A percentile compares a stretch with the other conserved stretches of the same genome.
Evolutionary conservation across 2,113 vertebrate species (phyloP).

Genomic region (Pseudorasbora parva): DNA sequence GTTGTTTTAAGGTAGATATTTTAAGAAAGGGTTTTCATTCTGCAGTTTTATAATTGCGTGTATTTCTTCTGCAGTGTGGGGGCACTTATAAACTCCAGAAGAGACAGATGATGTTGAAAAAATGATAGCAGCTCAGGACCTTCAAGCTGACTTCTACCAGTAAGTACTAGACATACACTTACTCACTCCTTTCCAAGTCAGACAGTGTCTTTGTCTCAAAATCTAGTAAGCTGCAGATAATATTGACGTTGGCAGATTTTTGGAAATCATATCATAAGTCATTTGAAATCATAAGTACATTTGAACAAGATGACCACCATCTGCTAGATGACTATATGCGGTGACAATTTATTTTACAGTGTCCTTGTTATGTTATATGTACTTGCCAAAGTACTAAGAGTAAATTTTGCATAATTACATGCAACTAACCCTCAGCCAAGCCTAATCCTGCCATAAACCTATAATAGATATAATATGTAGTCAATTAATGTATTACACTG

Average conservation of each 20-base stretch:
- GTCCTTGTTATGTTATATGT: no score
- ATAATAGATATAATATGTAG: no score
- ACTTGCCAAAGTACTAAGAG: no score
- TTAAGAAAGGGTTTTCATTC: not conserved
- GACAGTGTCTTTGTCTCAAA: not conserved
- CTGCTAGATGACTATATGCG: not conserved
- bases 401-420: no score
- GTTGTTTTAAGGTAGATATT: not conserved
- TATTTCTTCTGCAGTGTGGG: conserved; percentile 43
- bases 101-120: conserved; percentile 98
- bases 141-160: conserved; percentile 97
- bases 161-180: conserved; percentile 75
- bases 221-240: not conserved
- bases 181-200: not conserved
- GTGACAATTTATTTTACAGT: no score
- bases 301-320: not conserved
- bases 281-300: no score
- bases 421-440: no score
- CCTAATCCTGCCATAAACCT: no score
- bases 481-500: no score
- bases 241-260: not conserved
- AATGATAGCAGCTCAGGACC: conserved; percentile 99
- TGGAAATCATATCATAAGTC: not conserved
- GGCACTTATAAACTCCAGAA: conserved; percentile 75
- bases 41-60: not conserved